A percentile compares a stretch with the other conserved stretches of the same genome.
phyloP scores from a whole-genome alignment of 2,797 vertebrate genomes.

The Siniperca scherzeri region DNA sequence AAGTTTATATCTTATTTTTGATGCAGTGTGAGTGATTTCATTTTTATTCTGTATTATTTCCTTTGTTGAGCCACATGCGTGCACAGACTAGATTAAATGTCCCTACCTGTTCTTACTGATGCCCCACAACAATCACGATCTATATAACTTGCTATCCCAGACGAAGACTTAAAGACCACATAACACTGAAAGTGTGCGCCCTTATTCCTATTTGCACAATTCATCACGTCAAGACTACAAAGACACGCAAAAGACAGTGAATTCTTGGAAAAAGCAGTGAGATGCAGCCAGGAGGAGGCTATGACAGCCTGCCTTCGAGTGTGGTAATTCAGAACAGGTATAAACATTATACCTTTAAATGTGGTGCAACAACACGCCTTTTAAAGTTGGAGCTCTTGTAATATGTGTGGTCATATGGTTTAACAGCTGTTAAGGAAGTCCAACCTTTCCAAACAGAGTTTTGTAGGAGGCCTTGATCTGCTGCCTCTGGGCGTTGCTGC shows the following conservation, averaged over 20 bases:
- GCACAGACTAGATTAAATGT: neutral
- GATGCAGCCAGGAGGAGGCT: neutral
- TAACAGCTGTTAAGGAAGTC: neutral
- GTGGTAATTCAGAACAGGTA: no score
- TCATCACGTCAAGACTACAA: neutral
- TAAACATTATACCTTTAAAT: neutral
- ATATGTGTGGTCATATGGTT: neutral
- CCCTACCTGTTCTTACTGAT: neutral
- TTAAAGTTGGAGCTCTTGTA: no score
- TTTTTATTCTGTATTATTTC: neutral
- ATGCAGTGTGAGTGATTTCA: neutral
- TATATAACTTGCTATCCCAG: neutral
- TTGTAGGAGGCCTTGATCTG: constrained; percentile 91
- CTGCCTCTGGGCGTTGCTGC: constrained; percentile 94
- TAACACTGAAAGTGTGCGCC: neutral
- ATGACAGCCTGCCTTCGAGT: neutral
- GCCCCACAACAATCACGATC: neutral
- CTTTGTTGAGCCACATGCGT: neutral
- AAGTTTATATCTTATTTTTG: neutral
- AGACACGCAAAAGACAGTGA: neutral
- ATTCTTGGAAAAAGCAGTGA: neutral
- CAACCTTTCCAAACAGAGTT: constrained; percentile 94
- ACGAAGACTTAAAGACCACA: neutral
- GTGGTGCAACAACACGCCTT: no score
- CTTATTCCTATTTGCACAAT: neutral